phyloP scores from a whole-genome alignment of 2,113 vertebrate genomes.

The Spermophilus dauricus region DNA sequence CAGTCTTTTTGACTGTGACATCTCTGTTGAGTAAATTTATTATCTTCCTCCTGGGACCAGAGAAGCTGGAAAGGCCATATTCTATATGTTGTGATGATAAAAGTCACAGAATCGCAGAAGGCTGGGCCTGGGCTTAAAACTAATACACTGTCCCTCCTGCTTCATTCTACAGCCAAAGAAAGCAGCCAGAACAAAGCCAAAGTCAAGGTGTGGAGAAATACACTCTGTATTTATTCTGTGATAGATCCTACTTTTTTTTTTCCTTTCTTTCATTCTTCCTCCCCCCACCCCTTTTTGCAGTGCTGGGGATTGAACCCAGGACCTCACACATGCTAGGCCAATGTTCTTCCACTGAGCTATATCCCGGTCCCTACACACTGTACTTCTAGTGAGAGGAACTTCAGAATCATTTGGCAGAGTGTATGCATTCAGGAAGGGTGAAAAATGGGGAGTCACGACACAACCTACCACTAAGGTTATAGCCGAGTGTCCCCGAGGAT shows the following conservation, averaged over 20 bases:
- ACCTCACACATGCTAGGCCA: too few relatives aligned
- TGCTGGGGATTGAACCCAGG: too few relatives aligned
- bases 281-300: too few relatives aligned
- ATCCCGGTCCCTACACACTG: too few relatives aligned
- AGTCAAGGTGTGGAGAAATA: neutral
- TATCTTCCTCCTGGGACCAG: neutral
- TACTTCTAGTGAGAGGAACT: neutral
- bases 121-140: neutral
- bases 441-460: neutral
- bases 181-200: neutral
- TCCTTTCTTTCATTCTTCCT: too few relatives aligned
- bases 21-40: neutral
- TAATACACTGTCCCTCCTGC: neutral
- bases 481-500: neutral
- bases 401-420: neutral
- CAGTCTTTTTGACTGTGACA: neutral
- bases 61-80: neutral
- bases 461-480: too few relatives aligned
- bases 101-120: neutral
- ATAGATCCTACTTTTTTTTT: too few relatives aligned
- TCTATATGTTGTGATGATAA: neutral
- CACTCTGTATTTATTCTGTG: neutral
- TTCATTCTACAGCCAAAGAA: neutral
- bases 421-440: neutral
- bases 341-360: too few relatives aligned